Conservation (phyloP, 1,140 invertebrate species). For the Argopecten irradians region DNA sequence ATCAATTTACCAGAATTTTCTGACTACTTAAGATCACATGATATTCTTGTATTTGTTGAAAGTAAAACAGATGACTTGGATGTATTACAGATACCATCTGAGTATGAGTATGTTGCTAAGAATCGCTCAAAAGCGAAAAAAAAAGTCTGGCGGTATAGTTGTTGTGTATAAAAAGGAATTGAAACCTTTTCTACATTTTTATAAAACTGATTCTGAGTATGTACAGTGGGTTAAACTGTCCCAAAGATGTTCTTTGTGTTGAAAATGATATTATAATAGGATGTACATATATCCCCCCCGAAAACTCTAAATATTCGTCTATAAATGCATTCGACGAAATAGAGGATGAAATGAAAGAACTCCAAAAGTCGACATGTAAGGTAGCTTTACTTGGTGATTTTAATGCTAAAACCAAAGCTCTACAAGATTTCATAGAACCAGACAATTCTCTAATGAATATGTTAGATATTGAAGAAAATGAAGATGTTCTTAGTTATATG, state of each 20-base stretch:
- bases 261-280: background rate
- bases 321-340: background rate
- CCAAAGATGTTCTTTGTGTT: background rate
- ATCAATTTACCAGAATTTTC: background rate
- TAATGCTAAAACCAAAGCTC: background rate
- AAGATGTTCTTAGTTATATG: background rate
- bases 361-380: no score
- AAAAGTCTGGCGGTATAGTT: background rate
- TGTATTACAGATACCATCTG: background rate
- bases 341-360: background rate
- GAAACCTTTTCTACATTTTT: background rate
- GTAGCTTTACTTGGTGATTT: background rate
- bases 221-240: background rate
- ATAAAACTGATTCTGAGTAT: background rate
- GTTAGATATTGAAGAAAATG: background rate
- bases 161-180: background rate
- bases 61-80: conserved; percentile 19
- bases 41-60: conserved; percentile 23
- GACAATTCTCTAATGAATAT: background rate
- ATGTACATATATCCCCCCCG: background rate
- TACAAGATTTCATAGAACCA: no score
- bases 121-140: background rate
- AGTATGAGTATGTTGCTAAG: background rate
- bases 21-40: background rate
- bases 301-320: background rate